Evolutionary conservation across 2,888 invertebrate genomes (phyloP).

Genomic region (Prostheceraeus crozeri): DNA sequence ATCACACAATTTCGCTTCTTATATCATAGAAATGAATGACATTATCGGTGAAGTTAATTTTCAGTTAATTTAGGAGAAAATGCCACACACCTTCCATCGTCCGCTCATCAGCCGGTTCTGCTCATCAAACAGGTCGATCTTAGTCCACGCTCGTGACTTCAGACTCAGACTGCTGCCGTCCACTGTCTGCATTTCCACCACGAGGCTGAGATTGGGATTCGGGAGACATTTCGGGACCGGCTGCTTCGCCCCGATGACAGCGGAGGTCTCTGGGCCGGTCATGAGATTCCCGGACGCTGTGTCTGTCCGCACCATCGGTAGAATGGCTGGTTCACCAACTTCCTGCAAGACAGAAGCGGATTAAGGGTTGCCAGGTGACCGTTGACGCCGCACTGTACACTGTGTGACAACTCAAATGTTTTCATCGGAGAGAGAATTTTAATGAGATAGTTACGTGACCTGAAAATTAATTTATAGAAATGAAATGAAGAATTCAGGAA

Average conservation of each 20-base stretch:
- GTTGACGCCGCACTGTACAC: too few species aligned
- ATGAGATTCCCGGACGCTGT: not conserved
- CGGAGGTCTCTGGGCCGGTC: not conserved
- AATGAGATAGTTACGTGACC: too few species aligned
- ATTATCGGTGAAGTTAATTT: too few species aligned
- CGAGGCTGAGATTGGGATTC: not conserved
- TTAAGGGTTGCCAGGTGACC: too few species aligned
- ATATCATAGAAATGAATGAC: too few species aligned
- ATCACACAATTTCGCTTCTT: too few species aligned
- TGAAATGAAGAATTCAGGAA: too few species aligned
- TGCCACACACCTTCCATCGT: slow-evolving; percentile 6
- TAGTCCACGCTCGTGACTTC: not conserved
- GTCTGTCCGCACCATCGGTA: not conserved
- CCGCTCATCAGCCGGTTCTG: not conserved
- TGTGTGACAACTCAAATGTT: too few species aligned
- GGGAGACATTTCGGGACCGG: not conserved
- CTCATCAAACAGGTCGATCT: not conserved
- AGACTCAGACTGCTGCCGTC: slow-evolving; percentile 6
- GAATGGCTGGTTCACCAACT: slow-evolving; percentile 12
- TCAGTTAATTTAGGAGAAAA: too few species aligned
- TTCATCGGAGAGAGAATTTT: too few species aligned
- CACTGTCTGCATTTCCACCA: slow-evolving; percentile 1
- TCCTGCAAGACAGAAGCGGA: too few species aligned
- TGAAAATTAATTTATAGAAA: too few species aligned
- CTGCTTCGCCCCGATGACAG: not conserved